phyloP scores from a whole-genome alignment of 37 sponge, comb jelly and placozoan genomes.

The Tethya wilhelma region DNA sequence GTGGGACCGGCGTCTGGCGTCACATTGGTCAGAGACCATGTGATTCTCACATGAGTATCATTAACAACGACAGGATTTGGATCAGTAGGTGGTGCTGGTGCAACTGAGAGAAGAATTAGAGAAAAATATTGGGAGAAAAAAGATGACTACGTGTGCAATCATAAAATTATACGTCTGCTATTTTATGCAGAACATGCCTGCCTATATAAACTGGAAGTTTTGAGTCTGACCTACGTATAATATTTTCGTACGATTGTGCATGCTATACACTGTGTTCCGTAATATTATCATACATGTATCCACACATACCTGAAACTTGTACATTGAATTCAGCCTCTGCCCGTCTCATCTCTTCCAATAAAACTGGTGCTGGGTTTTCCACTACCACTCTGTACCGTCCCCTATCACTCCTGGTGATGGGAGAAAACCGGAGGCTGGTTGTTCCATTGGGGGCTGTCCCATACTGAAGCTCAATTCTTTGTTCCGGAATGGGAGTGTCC shows the following conservation, averaged over 20 bases:
- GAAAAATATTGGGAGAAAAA: too few species aligned
- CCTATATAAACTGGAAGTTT: background rate
- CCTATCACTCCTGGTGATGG: background rate
- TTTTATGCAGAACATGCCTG: too few species aligned
- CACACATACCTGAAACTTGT: background rate
- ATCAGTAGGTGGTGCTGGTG: background rate
- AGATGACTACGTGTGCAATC: too few species aligned
- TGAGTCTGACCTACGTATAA: background rate
- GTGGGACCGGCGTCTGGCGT: background rate
- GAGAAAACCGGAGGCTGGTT: background rate
- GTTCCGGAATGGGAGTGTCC: background rate
- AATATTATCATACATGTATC: too few species aligned
- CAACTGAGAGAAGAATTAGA: too few species aligned
- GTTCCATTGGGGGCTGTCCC: background rate
- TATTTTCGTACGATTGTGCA: too few species aligned
- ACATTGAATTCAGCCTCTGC: background rate
- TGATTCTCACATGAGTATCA: background rate
- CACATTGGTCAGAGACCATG: constrained; percentile 7
- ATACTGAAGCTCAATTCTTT: background rate
- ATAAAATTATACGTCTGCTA: too few species aligned
- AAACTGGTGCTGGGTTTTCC: background rate
- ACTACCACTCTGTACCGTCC: background rate
- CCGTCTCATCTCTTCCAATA: background rate
- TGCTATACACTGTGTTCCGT: too few species aligned
- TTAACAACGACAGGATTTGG: background rate